Percentiles rank a stretch among this genome's conserved stretches.
Conservation (phyloP, 1,140 invertebrate species). For the Drosophila bocki region DNA sequence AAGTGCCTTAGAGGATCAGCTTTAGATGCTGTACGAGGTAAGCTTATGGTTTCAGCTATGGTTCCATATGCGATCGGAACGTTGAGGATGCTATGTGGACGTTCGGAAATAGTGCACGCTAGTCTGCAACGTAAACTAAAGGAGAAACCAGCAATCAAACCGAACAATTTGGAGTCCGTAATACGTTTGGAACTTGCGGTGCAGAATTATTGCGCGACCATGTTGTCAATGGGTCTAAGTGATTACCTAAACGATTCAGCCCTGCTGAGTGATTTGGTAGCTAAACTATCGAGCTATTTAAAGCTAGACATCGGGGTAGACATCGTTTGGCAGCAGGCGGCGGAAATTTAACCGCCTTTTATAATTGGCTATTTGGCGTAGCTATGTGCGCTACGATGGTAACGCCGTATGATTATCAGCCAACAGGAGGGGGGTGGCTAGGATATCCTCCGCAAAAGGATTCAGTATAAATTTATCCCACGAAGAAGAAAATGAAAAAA, state of each 20-base stretch:
- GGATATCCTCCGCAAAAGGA: too few relatives aligned
- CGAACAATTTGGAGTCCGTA: too few relatives aligned
- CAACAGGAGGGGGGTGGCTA: not conserved
- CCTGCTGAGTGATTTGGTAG: conserved; percentile 3
- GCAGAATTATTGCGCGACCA: not conserved
- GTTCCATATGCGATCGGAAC: conserved; percentile 3
- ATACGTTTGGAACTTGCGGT: not conserved
- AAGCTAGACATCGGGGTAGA: conserved; percentile 6
- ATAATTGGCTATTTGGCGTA: not conserved
- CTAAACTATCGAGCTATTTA: too few relatives aligned
- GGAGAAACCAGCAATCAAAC: not conserved
- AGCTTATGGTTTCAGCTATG: conserved; percentile 5
- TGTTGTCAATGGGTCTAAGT: not conserved
- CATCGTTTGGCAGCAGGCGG: not conserved
- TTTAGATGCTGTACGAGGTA: not conserved
- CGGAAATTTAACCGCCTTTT: not conserved
- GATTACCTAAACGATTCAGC: not conserved
- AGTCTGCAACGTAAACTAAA: not conserved
- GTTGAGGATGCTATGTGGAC: conserved; percentile 6
- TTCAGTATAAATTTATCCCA: too few relatives aligned
- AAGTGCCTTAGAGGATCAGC: not conserved
- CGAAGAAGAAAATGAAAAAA: too few relatives aligned
- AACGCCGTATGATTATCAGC: not conserved
- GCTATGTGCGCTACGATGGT: not conserved
- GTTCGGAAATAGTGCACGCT: not conserved